Evolutionary conservation across 2,113 vertebrate species (phyloP).

Genomic region (Hassar affinis): DNA sequence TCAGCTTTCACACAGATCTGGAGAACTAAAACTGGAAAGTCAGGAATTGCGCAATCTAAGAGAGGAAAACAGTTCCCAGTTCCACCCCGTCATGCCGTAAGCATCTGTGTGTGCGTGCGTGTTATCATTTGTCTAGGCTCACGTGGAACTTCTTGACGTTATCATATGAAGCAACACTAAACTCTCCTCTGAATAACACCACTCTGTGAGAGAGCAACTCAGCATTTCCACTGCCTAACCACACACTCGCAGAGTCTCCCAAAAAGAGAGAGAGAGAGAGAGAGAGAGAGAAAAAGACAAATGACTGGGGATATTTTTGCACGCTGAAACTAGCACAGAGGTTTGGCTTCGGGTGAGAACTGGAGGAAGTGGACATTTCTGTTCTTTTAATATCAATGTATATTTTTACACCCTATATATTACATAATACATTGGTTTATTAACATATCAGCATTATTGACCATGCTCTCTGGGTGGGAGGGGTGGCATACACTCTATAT

Average conservation of each 20-base stretch:
- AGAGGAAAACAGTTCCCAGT: neutral
- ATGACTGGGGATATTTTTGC: neutral
- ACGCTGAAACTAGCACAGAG: neutral
- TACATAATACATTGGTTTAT: neutral
- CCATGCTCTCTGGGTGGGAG: no score
- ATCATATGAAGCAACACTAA: constrained; percentile 25
- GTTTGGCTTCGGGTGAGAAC: neutral
- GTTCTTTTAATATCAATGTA: neutral
- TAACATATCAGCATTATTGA: neutral
- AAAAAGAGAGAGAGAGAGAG: neutral
- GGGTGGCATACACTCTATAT: no score
- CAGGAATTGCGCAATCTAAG: neutral
- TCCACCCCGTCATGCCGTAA: neutral
- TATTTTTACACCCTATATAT: no score
- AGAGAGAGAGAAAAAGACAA: neutral
- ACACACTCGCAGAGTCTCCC: no score
- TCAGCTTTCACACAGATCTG: neutral
- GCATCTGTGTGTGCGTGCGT: neutral
- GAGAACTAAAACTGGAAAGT: neutral
- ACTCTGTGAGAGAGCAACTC: neutral
- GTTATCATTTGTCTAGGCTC: neutral
- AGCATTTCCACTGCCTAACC: constrained; percentile 16
- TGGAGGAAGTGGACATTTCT: neutral
- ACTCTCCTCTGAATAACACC: constrained; percentile 15
- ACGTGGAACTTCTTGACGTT: neutral